phyloP scores from a whole-genome alignment of 2,797 vertebrate species.

The Sebastes itinus region DNA sequence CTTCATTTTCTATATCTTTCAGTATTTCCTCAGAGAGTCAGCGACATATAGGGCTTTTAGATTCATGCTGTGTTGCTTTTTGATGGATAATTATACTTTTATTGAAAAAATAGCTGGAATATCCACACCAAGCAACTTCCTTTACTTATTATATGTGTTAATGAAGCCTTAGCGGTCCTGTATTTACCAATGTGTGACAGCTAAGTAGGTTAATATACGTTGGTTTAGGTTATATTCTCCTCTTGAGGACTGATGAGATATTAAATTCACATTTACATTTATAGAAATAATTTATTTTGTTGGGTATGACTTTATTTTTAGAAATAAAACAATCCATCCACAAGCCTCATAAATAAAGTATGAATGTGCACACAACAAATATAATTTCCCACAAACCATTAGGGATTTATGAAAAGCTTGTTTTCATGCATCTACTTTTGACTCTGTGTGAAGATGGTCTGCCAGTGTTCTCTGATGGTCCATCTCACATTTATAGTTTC shows the following conservation, averaged over 20 bases:
- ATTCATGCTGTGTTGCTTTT: not conserved
- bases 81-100: not conserved
- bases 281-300: not conserved
- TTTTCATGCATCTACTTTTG: not conserved
- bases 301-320: not conserved
- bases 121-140: not conserved
- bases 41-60: not conserved
- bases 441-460: not conserved
- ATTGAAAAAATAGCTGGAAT: not conserved
- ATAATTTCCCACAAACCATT: not conserved
- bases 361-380: not conserved
- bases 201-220: not conserved
- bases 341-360: not conserved
- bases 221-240: not conserved
- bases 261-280: not conserved
- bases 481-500: not conserved
- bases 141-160: not conserved
- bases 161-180: not conserved
- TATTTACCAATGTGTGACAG: not conserved
- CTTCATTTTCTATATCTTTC: conserved; percentile 6
- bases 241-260: not conserved
- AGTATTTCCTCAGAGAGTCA: not conserved
- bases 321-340: not conserved
- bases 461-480: not conserved
- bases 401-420: not conserved